Base-by-base conservation (phyloP, 2,797 vertebrate species). In the Botia almorhae region DNA sequence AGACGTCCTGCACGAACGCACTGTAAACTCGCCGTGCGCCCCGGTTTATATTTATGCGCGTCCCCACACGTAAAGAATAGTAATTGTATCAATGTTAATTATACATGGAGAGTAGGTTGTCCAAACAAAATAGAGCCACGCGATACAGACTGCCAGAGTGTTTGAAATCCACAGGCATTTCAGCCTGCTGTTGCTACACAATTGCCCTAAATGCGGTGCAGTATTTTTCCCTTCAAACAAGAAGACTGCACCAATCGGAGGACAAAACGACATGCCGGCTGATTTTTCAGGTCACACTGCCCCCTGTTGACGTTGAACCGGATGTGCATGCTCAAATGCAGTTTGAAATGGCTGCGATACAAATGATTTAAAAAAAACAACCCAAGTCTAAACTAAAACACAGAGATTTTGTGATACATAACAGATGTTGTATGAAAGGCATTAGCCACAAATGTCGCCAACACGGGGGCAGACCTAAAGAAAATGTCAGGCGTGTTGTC, bases 61-160 rank as follows among this genome's bases (percentile, higher is more conserved):
- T 90, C 88, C 69, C 26, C 82, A 87, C 89, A 92, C 84, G 87
- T 85, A 86, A 85, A 85, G 89, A 87, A 91, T 89, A 87, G 90
- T 93, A 90, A 93, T 93, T 89, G 86, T 91, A 92, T 92, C 91
- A 87, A 87, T 85, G 84, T 89, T 94, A 93, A 93, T 93, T 94
- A 93, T 88, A 92, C 88, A 89, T 90, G 88, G 89, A 89, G 89
- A 90, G 87, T 82, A 85, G 87, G 86, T 90, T 90, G 90, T 92
- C 91, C 87, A 93, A 92, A 93, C 92, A 90, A 90, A 91, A 92
- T 87, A 90, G 90, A 93, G 90, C 92, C 91, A 87, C 91, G 89
- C 90, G 91, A 93, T 87, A 87, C 90, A 83, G 87, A 84, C 72
- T 84, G 81, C 87, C 84, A 79, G 67, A 88, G 74, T 71, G 78